phyloP scores from a whole-genome alignment of 2,797 vertebrate species.

The Luscinia luscinia region DNA sequence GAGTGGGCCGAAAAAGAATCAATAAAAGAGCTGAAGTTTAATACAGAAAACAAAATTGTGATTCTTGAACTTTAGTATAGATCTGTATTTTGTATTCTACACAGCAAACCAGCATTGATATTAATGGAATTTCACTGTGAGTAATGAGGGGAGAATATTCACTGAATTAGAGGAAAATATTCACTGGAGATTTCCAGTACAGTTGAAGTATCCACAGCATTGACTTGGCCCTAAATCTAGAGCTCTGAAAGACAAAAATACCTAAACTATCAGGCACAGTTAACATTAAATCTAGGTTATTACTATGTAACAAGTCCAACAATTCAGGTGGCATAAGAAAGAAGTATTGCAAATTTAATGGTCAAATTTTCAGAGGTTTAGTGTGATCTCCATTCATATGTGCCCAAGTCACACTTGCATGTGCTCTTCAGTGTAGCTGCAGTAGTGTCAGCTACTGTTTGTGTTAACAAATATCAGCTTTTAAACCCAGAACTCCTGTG shows the following conservation, averaged over 20 bases:
- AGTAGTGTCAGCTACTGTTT: neutral
- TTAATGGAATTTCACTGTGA: neutral
- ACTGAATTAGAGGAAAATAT: neutral
- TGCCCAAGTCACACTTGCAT: neutral
- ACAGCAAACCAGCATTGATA: neutral
- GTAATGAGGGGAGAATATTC: neutral
- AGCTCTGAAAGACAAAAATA: neutral
- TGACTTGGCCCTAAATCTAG: neutral
- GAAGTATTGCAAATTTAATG: neutral
- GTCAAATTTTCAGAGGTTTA: neutral
- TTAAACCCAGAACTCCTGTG: neutral
- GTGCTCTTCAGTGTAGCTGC: neutral
- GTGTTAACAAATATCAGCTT: neutral
- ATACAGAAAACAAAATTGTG: neutral
- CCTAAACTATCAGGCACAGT: neutral
- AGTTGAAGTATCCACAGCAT: neutral
- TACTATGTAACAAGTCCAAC: neutral
- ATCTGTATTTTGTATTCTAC: neutral
- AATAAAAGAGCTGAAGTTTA: slow-evolving; percentile 1
- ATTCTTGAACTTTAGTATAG: neutral
- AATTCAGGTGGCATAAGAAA: neutral
- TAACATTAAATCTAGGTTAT: neutral
- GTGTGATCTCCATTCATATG: neutral
- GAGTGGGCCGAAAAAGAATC: neutral
- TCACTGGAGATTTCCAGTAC: neutral